Base-by-base conservation (phyloP, 2,797 vertebrate species). In the Macroramphosus scolopax region DNA sequence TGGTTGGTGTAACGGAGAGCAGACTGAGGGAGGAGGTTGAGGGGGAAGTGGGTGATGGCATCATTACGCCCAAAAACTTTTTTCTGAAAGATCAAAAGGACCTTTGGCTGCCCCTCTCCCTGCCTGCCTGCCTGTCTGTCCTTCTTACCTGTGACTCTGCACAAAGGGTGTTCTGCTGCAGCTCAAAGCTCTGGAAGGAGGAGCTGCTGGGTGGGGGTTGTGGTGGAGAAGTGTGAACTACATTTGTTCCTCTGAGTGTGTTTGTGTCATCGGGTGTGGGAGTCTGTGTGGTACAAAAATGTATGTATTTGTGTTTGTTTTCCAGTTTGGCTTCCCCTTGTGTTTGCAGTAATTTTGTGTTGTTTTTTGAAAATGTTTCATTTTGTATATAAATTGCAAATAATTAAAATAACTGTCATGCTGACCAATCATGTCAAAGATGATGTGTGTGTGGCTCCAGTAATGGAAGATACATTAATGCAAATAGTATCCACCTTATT, bases 81-180 rank as follows among this genome's bases (percentile, higher is more conserved):
- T 56, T 30, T 26, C 37, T 57, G 24, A 24, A 18, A 55, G 59
- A 77, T 81, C 60, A 46, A 39, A 72, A 62, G 39, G 22, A 32
- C 15, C 12, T 55, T n/a, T n/a, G n/a, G n/a, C n/a, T n/a, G n/a
- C n/a, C n/a, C n/a, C n/a, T n/a, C n/a, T n/a, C n/a, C n/a, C n/a
- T n/a, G n/a, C n/a, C n/a, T n/a, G n/a, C n/a, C 30, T 57, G 43
- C 38, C 39, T 49, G 48, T 8, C 37, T 49, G 48, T 35, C 50
- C 25, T 34, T 53, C 44, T 39, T 20, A 70, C 63, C 74, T 80
- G 69, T 63, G 50, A 68, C 56, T 50, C 35, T 51, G 10, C 8
- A 29, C n/a, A n/a, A n/a, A n/a, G n/a, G n/a, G n/a, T n/a, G n/a
- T n/a, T n/a, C n/a, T n/a, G n/a, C n/a, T n/a, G n/a, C n/a, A n/a